A percentile compares a stretch with the other conserved stretches of the same genome.
Evolutionary conservation across 1,140 invertebrate species (phyloP).

Genomic region (Drosophila baimaii): DNA sequence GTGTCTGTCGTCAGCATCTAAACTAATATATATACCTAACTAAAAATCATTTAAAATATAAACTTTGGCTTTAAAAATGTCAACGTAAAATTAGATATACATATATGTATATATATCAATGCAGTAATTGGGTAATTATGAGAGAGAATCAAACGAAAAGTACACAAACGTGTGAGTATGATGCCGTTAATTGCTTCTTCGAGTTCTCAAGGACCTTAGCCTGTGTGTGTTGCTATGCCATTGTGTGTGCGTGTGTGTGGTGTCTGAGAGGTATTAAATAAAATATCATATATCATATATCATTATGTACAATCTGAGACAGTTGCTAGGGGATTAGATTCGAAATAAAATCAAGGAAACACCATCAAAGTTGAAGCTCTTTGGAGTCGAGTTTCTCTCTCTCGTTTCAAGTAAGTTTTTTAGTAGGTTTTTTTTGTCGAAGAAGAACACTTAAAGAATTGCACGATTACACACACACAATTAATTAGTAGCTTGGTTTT

Average conservation of each 20-base stretch:
- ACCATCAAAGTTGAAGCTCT: slow-evolving; percentile 61
- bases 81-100: slow-evolving; percentile 68
- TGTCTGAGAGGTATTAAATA: slow-evolving; percentile 34
- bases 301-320: slow-evolving; percentile 68
- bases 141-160: slow-evolving; percentile 43
- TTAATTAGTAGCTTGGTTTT: slow-evolving; percentile 50
- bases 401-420: slow-evolving; percentile 25
- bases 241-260: slow-evolving; percentile 40
- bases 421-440: slow-evolving; percentile 52
- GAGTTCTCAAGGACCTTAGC: slow-evolving; percentile 37
- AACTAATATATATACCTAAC: slow-evolving; percentile 70
- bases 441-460: slow-evolving; percentile 74
- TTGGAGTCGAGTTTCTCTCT: slow-evolving; percentile 36
- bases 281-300: slow-evolving; percentile 28
- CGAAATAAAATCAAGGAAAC: slow-evolving; percentile 26
- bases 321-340: slow-evolving; percentile 44
- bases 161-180: slow-evolving; percentile 56
- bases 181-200: slow-evolving; percentile 69
- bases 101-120: slow-evolving; percentile 36
- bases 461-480: slow-evolving; percentile 75
- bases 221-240: slow-evolving; percentile 43
- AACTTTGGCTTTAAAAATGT: slow-evolving; percentile 83
- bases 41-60: slow-evolving; percentile 78
- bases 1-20: slow-evolving; percentile 51
- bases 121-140: slow-evolving; percentile 32